Evolutionary conservation across 2,888 invertebrate genomes (phyloP), one percentile per base, ranked within the genome.

Genomic region (Ochropleura leucogaster): DNA sequence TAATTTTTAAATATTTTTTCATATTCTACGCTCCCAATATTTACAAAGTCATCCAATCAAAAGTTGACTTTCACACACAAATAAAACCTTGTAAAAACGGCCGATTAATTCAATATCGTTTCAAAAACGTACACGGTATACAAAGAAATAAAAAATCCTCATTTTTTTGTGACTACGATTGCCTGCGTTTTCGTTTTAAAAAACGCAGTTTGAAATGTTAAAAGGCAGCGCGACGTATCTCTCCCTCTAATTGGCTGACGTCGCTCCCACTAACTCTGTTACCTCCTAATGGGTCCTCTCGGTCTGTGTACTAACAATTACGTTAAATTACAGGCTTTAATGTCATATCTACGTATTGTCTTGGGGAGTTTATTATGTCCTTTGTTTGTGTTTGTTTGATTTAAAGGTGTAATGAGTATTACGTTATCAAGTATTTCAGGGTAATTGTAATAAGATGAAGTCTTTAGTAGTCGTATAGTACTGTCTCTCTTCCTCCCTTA

Each of bases 221-320:
- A 77, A 82, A 84, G 72, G 69, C 69, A 40, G 82, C 63, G 57
- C 73, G 57, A 65, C 77, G 59, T 55, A 57, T 59, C 65, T 72
- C 68, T 64, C 68, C 55, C 76, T 73, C 83, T 88, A 91, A 91
- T 90, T 88, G 89, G 88, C 84, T 85, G 85, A 79, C 88, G 87
- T 79, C 73, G 83, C 86, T 74, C 75, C 83, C 65, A 86, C 86
- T 93, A 93, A 94, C 91, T 91, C 88, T 87, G 86, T 94, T 94
- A 92, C 82, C 73, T 79, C 80, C 82, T 93, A 93, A 94, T 93
- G 89, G 90, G 80, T 86, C 79, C 89, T 85, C 87, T 89, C 84
- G 87, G 89, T 89, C 90, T 91, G 90, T 92, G 88, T 92, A 90
- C 90, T 84, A 90, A 91, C 90, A 89, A 88, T 89, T 89, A 88